These are phyloP conservation scores for Pyxicephalus adspersus DNA, from an alignment of 2,113 vertebrate species.

Conservation along the genomic window DNA sequence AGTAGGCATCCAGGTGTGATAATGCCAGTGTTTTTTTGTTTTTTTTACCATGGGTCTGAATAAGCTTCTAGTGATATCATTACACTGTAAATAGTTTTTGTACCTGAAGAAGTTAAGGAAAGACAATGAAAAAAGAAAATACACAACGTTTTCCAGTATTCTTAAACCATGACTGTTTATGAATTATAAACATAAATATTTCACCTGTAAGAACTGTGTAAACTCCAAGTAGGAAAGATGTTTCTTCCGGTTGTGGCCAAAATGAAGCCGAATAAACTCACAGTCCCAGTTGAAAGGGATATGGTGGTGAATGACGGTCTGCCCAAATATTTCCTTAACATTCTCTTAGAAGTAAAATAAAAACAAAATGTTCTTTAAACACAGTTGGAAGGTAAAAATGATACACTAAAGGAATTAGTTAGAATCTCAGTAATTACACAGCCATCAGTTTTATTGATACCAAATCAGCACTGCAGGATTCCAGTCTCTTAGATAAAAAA, in stretches of 20 bases:
- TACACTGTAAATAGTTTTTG: too few relatives aligned
- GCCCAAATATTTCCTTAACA: conserved; percentile 95
- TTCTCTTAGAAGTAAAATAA: conserved; percentile 82
- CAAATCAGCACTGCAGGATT: conserved; percentile 19
- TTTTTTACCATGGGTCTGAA: too few relatives aligned
- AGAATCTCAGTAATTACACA: conserved; percentile 59
- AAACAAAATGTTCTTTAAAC: conserved; percentile 59
- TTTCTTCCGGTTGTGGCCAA: conserved; percentile 91
- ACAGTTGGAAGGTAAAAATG: conserved; percentile 3
- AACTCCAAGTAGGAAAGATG: conserved; percentile 92
- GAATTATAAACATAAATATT: conserved; percentile 54
- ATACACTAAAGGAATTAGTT: conserved; percentile 61
- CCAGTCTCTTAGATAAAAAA: too few relatives aligned
- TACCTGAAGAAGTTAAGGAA: too few relatives aligned
- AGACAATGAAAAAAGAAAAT: too few relatives aligned
- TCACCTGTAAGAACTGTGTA: conserved; percentile 94
- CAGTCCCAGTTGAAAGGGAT: conserved; percentile 98
- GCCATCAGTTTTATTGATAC: conserved; percentile 57
- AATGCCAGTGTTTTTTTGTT: too few relatives aligned
- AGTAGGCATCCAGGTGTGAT: too few relatives aligned
- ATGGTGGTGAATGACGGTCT: conserved; percentile 91
- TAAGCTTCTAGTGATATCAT: too few relatives aligned
- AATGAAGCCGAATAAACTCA: conserved; percentile 94
- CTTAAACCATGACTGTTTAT: too few relatives aligned
- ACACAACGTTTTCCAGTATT: too few relatives aligned